Conservation (phyloP, 2,797 vertebrate species). For the Anguilla marmorata region DNA sequence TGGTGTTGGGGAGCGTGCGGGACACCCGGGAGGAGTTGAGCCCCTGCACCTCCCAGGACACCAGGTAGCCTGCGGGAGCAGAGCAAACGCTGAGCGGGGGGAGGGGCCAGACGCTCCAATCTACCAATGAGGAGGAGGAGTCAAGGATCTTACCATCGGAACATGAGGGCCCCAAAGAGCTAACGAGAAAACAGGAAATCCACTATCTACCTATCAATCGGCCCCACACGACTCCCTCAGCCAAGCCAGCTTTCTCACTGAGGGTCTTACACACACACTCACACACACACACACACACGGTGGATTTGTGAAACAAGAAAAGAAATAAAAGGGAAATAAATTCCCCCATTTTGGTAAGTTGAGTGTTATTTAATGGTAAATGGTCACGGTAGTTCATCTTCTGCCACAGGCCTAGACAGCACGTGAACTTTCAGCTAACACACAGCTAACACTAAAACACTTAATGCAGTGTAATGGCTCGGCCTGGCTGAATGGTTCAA, state of each 20-base stretch:
- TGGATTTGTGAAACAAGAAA: not conserved
- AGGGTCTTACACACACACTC: not conserved
- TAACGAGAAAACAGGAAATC: slow-evolving; percentile 6
- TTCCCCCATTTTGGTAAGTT: not conserved
- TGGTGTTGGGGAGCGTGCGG: slow-evolving; percentile 77
- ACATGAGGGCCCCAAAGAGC: not conserved
- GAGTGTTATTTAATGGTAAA: not conserved
- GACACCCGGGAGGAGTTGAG: slow-evolving; percentile 74
- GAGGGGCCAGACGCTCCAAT: not conserved
- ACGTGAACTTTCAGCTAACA: not conserved
- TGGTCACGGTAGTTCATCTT: not conserved
- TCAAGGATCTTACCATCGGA: not conserved
- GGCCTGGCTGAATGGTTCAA: not conserved
- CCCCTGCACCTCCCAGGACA: slow-evolving; percentile 87
- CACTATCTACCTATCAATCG: slow-evolving; percentile 5
- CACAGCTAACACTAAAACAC: not conserved
- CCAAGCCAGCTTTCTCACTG: not conserved
- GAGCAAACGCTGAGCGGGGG: not conserved
- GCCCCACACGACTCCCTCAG: no score
- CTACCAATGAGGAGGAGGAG: not conserved
- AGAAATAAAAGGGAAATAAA: not conserved
- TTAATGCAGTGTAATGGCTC: not conserved
- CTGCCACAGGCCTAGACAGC: not conserved
- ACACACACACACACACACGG: not conserved
- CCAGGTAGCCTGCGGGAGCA: slow-evolving; percentile 76